Evolutionary conservation across 1,140 invertebrate species (phyloP).

Genomic region (Drosophila obscura): DNA sequence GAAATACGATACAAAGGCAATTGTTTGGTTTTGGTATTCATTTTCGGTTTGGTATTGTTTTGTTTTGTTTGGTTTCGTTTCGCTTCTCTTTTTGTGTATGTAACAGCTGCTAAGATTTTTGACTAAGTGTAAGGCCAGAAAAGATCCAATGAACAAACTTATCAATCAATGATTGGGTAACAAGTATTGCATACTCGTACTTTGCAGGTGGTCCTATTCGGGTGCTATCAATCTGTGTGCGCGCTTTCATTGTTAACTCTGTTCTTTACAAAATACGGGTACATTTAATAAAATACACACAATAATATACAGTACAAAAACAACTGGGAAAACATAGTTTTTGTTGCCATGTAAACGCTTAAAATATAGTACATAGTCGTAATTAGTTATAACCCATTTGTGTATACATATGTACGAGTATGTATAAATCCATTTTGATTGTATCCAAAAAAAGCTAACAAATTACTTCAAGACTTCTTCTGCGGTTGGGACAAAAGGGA

Average conservation of each 20-base stretch:
- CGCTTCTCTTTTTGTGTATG: conserved; percentile 35
- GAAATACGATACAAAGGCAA: conserved; percentile 80
- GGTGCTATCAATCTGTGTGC: conserved; percentile 30
- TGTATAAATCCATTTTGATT: conserved; percentile 38
- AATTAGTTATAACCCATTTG: conserved; percentile 46
- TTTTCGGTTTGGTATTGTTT: conserved; percentile 38
- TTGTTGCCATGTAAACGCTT: conserved; percentile 31
- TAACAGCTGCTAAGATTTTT: conserved; percentile 48
- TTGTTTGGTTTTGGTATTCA: conserved; percentile 67
- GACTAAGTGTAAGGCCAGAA: conserved; percentile 53
- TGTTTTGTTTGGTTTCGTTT: conserved; percentile 27
- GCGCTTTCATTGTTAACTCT: conserved; percentile 10
- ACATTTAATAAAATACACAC: conserved; percentile 50
- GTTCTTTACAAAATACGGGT: conserved; percentile 28
- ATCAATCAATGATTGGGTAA: conserved; percentile 29
- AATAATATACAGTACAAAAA: conserved; percentile 38
- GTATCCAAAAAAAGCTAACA: conserved; percentile 62
- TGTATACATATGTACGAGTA: conserved; percentile 22
- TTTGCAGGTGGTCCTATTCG: conserved; percentile 67
- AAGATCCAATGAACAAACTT: conserved; percentile 26
- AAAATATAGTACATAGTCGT: conserved; percentile 43
- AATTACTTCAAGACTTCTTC: conserved; percentile 28
- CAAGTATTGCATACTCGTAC: conserved; percentile 74
- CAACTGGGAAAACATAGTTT: conserved; percentile 29
- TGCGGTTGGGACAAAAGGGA: conserved; percentile 44